These are phyloP conservation scores for Calyptommatus sinebrachiatus DNA, from an alignment of 2,113 vertebrate species.

Conservation along the genomic window DNA sequence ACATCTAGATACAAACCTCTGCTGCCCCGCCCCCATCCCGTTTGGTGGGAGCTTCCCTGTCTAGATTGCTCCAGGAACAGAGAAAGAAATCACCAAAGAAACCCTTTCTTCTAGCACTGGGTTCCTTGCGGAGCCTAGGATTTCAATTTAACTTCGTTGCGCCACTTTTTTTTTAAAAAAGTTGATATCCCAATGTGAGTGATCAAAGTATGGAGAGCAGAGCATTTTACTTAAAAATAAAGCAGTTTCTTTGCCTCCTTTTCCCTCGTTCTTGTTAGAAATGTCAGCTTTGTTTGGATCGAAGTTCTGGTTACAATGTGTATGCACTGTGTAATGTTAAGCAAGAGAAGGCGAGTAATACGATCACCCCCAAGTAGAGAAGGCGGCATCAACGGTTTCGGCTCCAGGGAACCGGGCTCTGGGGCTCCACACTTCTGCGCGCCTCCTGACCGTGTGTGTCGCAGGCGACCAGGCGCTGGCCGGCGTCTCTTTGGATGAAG, in stretches of 20 bases:
- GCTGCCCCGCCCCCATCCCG: background rate
- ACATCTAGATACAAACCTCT: background rate
- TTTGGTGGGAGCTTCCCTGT: background rate
- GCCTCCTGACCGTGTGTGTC: too few species aligned
- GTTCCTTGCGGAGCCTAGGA: slow-evolving; percentile 7
- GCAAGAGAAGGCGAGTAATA: background rate
- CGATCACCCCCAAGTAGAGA: too few species aligned
- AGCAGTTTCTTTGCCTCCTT: background rate
- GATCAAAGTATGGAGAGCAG: background rate
- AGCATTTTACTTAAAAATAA: background rate
- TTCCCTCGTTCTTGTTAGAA: too few species aligned
- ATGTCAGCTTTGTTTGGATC: background rate
- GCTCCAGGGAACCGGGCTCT: background rate
- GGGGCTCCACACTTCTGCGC: background rate
- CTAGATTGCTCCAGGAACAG: slow-evolving; percentile 26
- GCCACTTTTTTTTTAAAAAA: background rate
- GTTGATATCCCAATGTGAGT: background rate
- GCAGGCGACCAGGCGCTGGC: too few species aligned
- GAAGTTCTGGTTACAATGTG: background rate
- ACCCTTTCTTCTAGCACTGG: background rate
- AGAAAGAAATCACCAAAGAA: background rate
- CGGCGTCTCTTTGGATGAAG: too few species aligned
- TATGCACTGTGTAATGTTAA: background rate
- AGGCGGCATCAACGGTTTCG: background rate
- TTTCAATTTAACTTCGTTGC: background rate